Evolutionary conservation across 37 sponge, comb jelly and placozoan genomes (phyloP).

Genomic region (Aplysina aerophoba): DNA sequence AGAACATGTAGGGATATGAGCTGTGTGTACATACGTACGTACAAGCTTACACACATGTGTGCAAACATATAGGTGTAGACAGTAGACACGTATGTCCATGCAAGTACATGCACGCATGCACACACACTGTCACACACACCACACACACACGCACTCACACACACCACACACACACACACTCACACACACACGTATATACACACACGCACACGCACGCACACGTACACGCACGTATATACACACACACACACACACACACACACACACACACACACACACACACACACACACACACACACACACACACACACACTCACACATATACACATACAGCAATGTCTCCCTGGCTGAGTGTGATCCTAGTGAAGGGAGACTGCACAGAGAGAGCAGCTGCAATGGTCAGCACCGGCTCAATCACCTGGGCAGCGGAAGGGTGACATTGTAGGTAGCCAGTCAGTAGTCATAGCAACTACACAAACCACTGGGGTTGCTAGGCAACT

Average conservation of each 20-base stretch:
- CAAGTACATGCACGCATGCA: too few relatives aligned
- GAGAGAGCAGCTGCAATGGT: conserved; percentile 88
- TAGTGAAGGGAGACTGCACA: conserved; percentile 89
- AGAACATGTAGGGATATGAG: too few relatives aligned
- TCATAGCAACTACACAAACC: background rate
- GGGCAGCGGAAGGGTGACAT: too few relatives aligned
- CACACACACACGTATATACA: background rate
- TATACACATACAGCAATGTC: conserved; percentile 44
- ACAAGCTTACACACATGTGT: background rate
- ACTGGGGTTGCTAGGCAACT: background rate
- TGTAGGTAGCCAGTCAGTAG: too few relatives aligned
- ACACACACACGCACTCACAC: too few relatives aligned
- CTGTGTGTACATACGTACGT: background rate
- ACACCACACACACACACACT: background rate
- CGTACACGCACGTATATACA: background rate
- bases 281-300: too few relatives aligned
- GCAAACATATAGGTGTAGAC: background rate
- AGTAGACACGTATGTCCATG: background rate
- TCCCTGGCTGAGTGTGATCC: conserved; percentile 59
- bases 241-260: too few relatives aligned
- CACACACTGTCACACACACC: too few relatives aligned
- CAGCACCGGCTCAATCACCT: conserved; percentile 86
- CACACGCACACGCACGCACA: background rate
- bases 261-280: too few relatives aligned
- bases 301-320: too few relatives aligned